These are phyloP conservation scores for Garrulus glandarius DNA, from an alignment of 2,797 vertebrate species.

Conservation along the genomic window DNA sequence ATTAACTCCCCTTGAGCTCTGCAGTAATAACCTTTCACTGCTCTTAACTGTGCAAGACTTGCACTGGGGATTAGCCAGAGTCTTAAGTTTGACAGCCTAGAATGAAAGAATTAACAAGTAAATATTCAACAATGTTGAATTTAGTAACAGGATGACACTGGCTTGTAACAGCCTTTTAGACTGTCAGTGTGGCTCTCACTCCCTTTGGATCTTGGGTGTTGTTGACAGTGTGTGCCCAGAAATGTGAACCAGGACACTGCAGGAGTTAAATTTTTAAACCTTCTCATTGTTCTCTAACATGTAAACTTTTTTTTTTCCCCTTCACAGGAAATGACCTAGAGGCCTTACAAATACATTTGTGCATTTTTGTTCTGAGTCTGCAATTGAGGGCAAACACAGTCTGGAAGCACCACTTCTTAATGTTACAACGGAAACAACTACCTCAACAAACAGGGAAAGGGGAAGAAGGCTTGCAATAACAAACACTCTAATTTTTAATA, in stretches of 20 bases:
- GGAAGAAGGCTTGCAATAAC: conserved; percentile 77
- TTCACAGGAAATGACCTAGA: conserved; percentile 95
- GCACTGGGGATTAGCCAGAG: background rate
- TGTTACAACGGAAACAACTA: conserved; percentile 86
- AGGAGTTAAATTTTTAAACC: conserved; percentile 53
- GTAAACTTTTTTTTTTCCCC: conserved; percentile 53
- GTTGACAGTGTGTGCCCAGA: background rate
- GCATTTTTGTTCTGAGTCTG: conserved; percentile 84
- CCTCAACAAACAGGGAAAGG: conserved; percentile 86
- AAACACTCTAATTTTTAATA: conserved; percentile 66
- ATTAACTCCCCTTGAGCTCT: background rate
- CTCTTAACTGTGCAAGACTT: background rate
- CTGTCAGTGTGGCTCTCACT: background rate
- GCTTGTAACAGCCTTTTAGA: background rate
- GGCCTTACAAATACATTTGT: conserved; percentile 92
- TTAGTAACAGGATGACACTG: background rate
- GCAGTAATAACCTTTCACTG: background rate
- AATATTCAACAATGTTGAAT: background rate
- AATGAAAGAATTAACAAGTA: background rate
- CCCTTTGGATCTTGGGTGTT: background rate
- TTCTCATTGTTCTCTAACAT: conserved; percentile 69
- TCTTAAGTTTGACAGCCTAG: background rate
- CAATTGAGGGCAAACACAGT: conserved; percentile 76
- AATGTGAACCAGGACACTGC: background rate
- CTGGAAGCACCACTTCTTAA: conserved; percentile 87